Conservation (phyloP, 2,113 vertebrate genomes). For the Edolisoma coerulescens region DNA sequence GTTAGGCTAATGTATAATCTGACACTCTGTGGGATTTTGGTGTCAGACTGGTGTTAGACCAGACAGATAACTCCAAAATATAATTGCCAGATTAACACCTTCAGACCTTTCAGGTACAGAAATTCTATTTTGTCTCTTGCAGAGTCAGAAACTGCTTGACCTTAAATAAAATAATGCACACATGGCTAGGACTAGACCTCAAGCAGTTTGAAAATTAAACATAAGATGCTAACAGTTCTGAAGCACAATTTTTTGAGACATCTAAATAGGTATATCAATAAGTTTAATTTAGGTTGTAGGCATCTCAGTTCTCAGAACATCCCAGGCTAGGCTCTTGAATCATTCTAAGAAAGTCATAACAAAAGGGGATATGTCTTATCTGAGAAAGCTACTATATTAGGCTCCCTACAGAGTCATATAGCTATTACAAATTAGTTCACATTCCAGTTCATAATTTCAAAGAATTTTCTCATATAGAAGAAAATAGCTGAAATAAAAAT, state of each 20-base stretch:
- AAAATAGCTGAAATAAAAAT: not conserved
- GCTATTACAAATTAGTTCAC: not conserved
- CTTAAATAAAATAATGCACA: not conserved
- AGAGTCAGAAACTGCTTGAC: not conserved
- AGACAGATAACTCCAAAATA: not conserved
- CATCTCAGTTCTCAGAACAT: not conserved
- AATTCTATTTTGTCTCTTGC: not conserved
- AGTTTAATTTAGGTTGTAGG: not conserved
- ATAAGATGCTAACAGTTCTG: fast-evolving
- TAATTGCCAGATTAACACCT: not conserved
- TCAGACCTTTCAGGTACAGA: not conserved
- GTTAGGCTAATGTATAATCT: not conserved
- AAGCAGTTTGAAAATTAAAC: not conserved
- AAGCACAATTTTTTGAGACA: fast-evolving
- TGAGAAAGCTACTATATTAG: not conserved
- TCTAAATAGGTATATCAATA: not conserved
- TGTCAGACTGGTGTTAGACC: not conserved
- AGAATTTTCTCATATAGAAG: not conserved
- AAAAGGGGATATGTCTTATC: not conserved
- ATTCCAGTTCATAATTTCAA: not conserved
- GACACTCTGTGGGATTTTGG: not conserved
- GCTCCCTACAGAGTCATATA: not conserved
- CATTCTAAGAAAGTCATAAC: not conserved
- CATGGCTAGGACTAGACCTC: not conserved
- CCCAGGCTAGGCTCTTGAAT: not conserved